Evolutionary conservation across 2,113 vertebrate genomes (phyloP).

Genomic region (Trichomycterus rosablanca): DNA sequence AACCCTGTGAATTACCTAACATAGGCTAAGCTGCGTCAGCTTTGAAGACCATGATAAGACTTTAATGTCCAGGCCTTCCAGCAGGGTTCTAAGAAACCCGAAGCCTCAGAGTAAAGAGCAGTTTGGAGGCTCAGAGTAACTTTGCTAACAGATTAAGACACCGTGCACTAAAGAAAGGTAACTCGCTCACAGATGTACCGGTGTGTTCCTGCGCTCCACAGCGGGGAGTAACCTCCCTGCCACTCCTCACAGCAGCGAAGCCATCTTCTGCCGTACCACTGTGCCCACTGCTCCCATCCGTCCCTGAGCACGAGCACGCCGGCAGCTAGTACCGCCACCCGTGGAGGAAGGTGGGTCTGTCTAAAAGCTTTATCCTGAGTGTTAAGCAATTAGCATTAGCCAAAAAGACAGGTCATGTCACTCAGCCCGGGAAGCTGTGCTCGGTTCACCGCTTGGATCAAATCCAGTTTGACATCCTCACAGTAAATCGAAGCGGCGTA

Average conservation of each 20-base stretch:
- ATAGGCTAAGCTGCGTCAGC: no score
- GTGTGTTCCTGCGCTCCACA: slow-evolving; percentile 63
- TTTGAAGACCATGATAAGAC: no score
- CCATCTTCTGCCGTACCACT: slow-evolving; percentile 13
- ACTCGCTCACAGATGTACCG: slow-evolving; percentile 54
- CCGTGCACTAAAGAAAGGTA: slow-evolving; percentile 57
- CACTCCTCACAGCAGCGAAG: background rate
- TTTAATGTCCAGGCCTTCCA: background rate
- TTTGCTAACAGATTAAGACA: slow-evolving; percentile 65
- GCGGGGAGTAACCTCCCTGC: slow-evolving; percentile 43
- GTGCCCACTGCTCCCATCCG: slow-evolving; percentile 36
- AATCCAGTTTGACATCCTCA: slow-evolving; percentile 28
- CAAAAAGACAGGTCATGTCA: slow-evolving; percentile 67
- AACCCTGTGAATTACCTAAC: no score
- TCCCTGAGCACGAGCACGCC: no score
- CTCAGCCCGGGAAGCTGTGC: slow-evolving; percentile 22
- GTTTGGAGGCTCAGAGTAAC: slow-evolving; percentile 48
- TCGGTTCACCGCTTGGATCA: slow-evolving; percentile 8
- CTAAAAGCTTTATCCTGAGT: slow-evolving; percentile 57
- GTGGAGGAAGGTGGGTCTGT: slow-evolving; percentile 61
- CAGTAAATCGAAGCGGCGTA: no score
- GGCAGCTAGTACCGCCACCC: slow-evolving; percentile 27
- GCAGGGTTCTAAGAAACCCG: background rate
- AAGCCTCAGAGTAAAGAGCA: slow-evolving; percentile 27
- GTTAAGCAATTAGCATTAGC: slow-evolving; percentile 61